Conservation (phyloP, 2,797 vertebrate genomes). For the Nyctalus aviator region DNA sequence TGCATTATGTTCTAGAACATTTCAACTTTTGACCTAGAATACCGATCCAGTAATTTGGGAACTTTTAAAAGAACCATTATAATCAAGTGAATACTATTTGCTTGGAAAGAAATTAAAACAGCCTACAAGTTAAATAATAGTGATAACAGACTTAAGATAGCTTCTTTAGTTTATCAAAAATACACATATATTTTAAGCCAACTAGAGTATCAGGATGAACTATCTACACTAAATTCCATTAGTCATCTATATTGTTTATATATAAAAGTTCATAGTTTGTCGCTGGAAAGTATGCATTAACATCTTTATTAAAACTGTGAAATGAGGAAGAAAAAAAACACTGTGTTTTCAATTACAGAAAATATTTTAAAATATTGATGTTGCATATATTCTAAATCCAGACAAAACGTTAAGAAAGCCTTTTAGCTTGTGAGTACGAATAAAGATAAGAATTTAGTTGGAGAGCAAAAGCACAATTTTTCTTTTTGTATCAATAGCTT, state of each 20-base stretch:
- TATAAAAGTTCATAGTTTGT: conserved; percentile 31
- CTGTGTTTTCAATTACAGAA: neutral
- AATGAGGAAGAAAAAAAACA: neutral
- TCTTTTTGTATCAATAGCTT: conserved; percentile 14
- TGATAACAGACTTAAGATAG: neutral
- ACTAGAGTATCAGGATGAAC: neutral
- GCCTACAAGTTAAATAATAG: neutral
- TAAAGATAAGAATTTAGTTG: conserved; percentile 27
- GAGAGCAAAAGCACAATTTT: neutral
- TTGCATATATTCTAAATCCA: conserved; percentile 3
- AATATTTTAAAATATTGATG: neutral
- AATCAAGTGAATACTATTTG: conserved; percentile 17
- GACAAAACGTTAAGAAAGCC: conserved; percentile 23
- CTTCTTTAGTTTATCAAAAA: conserved; percentile 12
- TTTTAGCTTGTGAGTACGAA: neutral
- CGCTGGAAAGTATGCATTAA: neutral
- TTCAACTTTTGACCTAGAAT: neutral
- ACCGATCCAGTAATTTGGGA: conserved; percentile 1
- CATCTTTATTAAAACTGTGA: conserved; percentile 4
- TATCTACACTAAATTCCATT: neutral
- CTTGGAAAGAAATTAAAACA: conserved; percentile 1
- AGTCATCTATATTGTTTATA: neutral
- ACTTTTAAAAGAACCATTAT: neutral
- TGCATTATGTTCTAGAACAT: neutral
- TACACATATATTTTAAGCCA: neutral